Conservation (phyloP, 2,113 vertebrate genomes). For the Nicator chloris region DNA sequence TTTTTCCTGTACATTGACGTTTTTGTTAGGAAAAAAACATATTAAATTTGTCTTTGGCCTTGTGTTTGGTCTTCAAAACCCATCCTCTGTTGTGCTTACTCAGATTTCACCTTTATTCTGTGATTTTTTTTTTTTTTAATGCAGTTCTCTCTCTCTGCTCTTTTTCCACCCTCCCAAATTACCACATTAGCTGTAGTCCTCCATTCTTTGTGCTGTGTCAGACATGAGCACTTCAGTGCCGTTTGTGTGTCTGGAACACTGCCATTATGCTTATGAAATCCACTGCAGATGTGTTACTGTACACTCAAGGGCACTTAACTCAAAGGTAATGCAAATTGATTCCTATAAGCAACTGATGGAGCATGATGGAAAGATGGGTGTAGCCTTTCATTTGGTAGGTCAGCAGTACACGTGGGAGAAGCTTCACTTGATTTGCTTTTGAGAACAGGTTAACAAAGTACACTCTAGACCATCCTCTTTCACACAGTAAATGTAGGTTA, state of each 20-base stretch:
- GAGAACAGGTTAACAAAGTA: constrained; percentile 15
- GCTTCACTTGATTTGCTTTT: constrained; percentile 36
- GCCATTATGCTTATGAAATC: not conserved
- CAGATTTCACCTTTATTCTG: not conserved
- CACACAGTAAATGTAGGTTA: not conserved
- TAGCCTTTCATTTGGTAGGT: constrained; percentile 42
- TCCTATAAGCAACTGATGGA: constrained; percentile 48
- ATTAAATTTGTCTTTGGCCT: not conserved
- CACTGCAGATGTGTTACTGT: constrained; percentile 32
- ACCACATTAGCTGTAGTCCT: not conserved
- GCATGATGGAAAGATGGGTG: constrained; percentile 46
- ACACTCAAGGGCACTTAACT: constrained; percentile 43
- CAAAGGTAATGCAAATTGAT: constrained; percentile 55
- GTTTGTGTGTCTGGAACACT: constrained; percentile 1
- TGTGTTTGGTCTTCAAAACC: not conserved
- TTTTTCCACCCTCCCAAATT: not conserved
- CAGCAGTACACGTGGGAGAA: not conserved
- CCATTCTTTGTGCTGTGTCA: not conserved
- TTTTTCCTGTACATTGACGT: not conserved
- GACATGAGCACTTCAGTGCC: not conserved
- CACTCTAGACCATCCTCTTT: not conserved
- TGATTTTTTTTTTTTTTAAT: not conserved
- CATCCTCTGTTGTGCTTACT: not conserved
- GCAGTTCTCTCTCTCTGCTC: not conserved
- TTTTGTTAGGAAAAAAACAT: not conserved